Conservation (phyloP, 2,888 invertebrate species). For the Hyppa rectilinea region DNA sequence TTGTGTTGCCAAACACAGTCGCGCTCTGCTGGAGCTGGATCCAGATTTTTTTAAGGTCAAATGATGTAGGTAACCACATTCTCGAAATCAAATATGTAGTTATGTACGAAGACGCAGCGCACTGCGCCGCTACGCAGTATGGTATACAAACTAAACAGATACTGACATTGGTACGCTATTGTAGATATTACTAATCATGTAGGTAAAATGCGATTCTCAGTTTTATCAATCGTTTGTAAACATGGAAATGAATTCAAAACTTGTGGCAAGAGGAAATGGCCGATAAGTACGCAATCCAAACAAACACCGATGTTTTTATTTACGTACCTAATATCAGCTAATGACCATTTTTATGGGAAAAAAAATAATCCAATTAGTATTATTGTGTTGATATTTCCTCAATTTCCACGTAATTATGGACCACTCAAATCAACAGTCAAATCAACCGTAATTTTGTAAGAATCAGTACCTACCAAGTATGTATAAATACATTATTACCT, state of each 20-base stretch:
- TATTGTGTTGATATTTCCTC: slow-evolving; percentile 43
- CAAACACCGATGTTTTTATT: slow-evolving; percentile 41
- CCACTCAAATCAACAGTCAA: not conserved
- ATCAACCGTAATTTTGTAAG: slow-evolving; percentile 1
- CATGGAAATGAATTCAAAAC: slow-evolving; percentile 15
- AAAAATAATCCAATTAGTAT: slow-evolving; percentile 16
- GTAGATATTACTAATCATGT: slow-evolving; percentile 24
- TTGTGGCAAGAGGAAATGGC: slow-evolving; percentile 11
- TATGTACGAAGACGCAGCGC: slow-evolving; percentile 30
- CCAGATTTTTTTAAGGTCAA: slow-evolving; percentile 72
- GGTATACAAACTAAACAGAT: slow-evolving; percentile 24
- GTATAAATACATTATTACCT: not conserved
- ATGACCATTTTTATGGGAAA: slow-evolving; percentile 18
- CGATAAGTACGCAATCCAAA: slow-evolving; percentile 37
- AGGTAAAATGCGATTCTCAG: slow-evolving; percentile 23
- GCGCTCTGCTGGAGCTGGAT: slow-evolving; percentile 81
- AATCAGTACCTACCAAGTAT: not conserved
- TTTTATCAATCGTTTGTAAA: slow-evolving; percentile 47
- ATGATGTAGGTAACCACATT: slow-evolving; percentile 58
- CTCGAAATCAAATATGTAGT: slow-evolving; percentile 33
- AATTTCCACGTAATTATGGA: slow-evolving; percentile 15
- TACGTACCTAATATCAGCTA: slow-evolving; percentile 48
- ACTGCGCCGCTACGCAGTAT: not conserved
- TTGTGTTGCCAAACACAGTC: slow-evolving; percentile 86
- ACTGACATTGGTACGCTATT: slow-evolving; percentile 31